A percentile compares a stretch with the other conserved stretches of the same genome.
phyloP scores from a whole-genome alignment of 2,113 vertebrate genomes.

The Choloepus hoffmanni region DNA sequence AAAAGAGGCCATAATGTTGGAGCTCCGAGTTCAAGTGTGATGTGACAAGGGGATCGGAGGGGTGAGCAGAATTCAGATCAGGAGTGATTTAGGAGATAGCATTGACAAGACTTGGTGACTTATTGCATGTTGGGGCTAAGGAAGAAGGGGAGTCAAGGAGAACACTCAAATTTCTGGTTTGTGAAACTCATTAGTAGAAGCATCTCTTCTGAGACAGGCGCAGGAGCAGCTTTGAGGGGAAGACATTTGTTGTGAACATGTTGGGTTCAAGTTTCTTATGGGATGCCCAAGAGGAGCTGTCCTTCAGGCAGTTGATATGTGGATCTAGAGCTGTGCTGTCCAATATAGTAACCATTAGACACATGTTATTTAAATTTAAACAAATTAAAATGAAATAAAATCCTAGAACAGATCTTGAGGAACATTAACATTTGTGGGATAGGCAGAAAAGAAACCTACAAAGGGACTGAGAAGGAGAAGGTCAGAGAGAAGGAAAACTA shows the following conservation, averaged over 20 bases:
- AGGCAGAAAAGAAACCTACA: not conserved
- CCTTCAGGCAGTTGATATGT: too few species aligned
- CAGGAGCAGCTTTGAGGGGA: not conserved
- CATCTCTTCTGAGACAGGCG: not conserved
- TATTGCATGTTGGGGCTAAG: not conserved
- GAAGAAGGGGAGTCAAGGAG: not conserved
- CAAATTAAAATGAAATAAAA: not conserved
- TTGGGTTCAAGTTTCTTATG: not conserved
- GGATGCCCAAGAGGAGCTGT: too few species aligned
- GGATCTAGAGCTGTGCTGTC: not conserved
- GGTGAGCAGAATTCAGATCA: not conserved
- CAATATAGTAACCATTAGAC: not conserved
- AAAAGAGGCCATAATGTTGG: not conserved
- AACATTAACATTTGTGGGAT: not conserved
- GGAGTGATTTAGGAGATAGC: not conserved
- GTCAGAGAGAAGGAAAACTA: not conserved
- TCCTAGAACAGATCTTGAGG: not conserved
- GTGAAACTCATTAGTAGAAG: not conserved
- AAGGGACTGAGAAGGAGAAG: not conserved
- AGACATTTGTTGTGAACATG: not conserved
- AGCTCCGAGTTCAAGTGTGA: not conserved
- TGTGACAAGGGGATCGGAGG: rapidly evolving
- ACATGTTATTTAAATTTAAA: not conserved
- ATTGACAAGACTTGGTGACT: not conserved
- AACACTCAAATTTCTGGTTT: not conserved